Evolutionary conservation across 2,797 vertebrate genomes (phyloP), one percentile per base, ranked within the genome.

Genomic region (Poecilia wingei): DNA sequence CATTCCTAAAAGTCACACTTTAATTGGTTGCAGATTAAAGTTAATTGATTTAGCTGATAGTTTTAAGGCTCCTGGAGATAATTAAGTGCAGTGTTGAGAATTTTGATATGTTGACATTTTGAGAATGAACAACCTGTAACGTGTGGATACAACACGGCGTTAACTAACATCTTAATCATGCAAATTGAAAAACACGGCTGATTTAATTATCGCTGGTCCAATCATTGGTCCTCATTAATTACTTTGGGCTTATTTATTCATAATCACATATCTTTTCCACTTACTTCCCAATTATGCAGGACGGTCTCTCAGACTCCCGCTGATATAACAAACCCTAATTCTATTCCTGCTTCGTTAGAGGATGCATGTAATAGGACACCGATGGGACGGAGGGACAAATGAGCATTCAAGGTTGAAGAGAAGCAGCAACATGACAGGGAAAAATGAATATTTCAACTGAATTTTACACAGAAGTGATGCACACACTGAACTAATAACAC

Each of bases 71-170:
- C 88, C 92, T 83, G 89, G 90, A 92, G 93, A 95, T 95, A 95
- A 96, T 95, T 93, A 95, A 95, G 93, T 92, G 91, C 79, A 93
- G 92, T 93, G 92, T 89, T 87, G 94, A 91, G 94, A 95, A 94
- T 95, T 94, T 87, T 94, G 94, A 96, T 95, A 93, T 94, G 94
- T 94, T 96, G 95, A 95, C 95, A 96, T 96, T 96, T 96, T 92
- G 82, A 93, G 91, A 95, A 94, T 87, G 93, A 95, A 93, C 94
- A 95, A 93, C 92, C 91, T 94, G 94, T 92, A 93, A 93, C 83
- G 49, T 88, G 89, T 86, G 89, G 84, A 82, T 89, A 93, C 93
- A 89, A 93, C 92, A 92, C 87, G 92, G 82, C 79, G 72, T 91
- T 92, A 93, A 95, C 94, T 91, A 94, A 93, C 92, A 90, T 94